Evolutionary conservation across 2,113 vertebrate genomes (phyloP), one percentile per base, ranked within the genome.

Genomic region (Dipodomys merriami): DNA sequence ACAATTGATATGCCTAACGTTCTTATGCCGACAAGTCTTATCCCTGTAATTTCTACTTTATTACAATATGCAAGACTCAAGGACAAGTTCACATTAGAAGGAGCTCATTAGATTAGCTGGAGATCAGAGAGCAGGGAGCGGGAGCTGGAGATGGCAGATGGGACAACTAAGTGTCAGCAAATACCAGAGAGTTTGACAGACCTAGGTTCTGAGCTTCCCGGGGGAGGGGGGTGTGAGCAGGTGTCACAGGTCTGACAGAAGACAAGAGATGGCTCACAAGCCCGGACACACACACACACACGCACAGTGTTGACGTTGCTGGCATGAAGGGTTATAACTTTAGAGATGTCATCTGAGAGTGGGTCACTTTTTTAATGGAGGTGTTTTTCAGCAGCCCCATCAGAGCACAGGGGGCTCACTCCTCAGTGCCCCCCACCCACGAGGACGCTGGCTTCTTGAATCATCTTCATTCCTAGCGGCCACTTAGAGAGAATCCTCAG

Each of bases 221-320:
- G 90, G 35, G 72, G n/a, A 77, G 33, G 30, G 62, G 44, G 8
- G 7, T 25, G 82, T 7, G 88, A 72, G 30, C 62, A 79, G 60
- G 57, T 76, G 83, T 85, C 83, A 79, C 33, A 85, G 30, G 79
- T 90, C 82, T 83, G 71, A 85, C 27, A 68, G 11, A 78, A 39
- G 79, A 72, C 83, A 83, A 94, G 25, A 11, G 16, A 80, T 76
- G 53, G 49, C 53, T 90, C 64, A 30, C 23, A 25, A 9, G n/a
- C 6, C 65, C 22, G 44, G 10, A 25, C 39, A 80, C 39, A 53
- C 44, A 64, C 11, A 13, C 22, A 67, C 33, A n/a, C 35, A 46
- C 10, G 15, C 64, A 76, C 10, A 18, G 53, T 57, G 15, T 39
- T 39, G 39, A 39, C 39, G 39, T 39, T 3, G 39, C 39, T 39